Conservation (phyloP, 2,797 vertebrate genomes). For the Tauraco hartlaubi region DNA sequence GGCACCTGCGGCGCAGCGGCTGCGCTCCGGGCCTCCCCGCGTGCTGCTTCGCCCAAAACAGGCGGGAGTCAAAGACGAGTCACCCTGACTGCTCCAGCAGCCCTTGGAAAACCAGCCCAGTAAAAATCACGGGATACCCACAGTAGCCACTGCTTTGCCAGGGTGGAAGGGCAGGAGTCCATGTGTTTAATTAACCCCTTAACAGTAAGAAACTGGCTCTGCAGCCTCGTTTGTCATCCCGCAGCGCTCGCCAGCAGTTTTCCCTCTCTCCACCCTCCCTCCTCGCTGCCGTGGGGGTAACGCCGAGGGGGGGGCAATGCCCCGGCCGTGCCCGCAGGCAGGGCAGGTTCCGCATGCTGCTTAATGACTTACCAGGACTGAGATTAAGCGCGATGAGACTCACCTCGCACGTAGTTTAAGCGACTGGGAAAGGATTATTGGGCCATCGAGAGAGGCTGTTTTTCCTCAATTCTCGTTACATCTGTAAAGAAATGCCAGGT, state of each 20-base stretch:
- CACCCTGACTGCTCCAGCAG: not conserved
- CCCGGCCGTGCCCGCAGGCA: not conserved
- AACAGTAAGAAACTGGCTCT: not conserved
- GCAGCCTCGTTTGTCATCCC: not conserved
- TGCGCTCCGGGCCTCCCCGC: rapidly evolving
- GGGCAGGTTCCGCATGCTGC: not conserved
- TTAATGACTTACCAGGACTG: not conserved
- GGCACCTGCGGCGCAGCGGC: not conserved
- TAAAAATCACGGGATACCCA: not conserved
- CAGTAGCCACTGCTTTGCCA: not conserved
- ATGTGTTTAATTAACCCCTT: not conserved
- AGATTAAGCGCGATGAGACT: not conserved
- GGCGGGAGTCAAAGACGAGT: not conserved
- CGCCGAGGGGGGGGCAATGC: rapidly evolving
- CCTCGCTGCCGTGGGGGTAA: not conserved
- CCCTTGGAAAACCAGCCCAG: not conserved
- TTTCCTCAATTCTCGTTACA: not conserved
- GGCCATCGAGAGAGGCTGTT: not conserved
- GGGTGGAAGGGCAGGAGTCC: not conserved
- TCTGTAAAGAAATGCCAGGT: not conserved
- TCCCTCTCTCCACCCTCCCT: not conserved
- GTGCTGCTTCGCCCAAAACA: not conserved
- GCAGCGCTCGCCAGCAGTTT: not conserved
- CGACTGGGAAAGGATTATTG: not conserved
- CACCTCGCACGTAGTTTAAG: not conserved